Base-by-base conservation (phyloP, 2,797 vertebrate genomes). In the Dallia pectoralis region DNA sequence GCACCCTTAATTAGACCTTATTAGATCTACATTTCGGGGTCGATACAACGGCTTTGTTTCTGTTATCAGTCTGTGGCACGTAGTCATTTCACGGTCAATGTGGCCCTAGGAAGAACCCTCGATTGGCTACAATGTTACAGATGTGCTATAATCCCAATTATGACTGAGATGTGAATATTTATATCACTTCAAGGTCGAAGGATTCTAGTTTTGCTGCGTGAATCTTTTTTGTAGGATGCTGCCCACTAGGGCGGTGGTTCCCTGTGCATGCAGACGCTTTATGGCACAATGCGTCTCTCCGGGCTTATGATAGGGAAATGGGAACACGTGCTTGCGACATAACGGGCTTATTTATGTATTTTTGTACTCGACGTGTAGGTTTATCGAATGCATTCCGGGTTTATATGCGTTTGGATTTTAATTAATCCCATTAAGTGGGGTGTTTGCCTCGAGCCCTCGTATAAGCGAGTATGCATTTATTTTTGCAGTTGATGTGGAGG, bases 241-340 rank as follows among this genome's bases (percentile, higher is more conserved):
- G 68, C 69, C 64, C 18, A 29, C 59, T 63, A 82, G 88, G 90
- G 88, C 87, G 87, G 86, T 84, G 87, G 82, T 84, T 76, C 67
- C 51, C 74, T 3, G n/a, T 33, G 47, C 69, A n/a, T 66, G 70
- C 84, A 40, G 65, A 30, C 70, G 12, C 65, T 18, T 1, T 36
- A 29, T 70, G 64, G 48, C 67, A 71, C 70, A 74, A 82, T 76
- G 73, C 67, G 0, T 11, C 7, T 62, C 40, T 74, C n/a, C 18
- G 36, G 2, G 22, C 36, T 18, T 27, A 8, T n/a, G n/a, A n/a
- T 3, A 25, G 36, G 25, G 19, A 6, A 40, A 0, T 0, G 2
- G 12, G 53, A 56, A 69, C 68, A 48, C 73, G 27, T 33, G 14
- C 19, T 7, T 25, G 3, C 4, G 5, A 4, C 15, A 59, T 59